Conservation (phyloP, 1,140 invertebrate species). For the Camponotus pennsylvanicus region DNA sequence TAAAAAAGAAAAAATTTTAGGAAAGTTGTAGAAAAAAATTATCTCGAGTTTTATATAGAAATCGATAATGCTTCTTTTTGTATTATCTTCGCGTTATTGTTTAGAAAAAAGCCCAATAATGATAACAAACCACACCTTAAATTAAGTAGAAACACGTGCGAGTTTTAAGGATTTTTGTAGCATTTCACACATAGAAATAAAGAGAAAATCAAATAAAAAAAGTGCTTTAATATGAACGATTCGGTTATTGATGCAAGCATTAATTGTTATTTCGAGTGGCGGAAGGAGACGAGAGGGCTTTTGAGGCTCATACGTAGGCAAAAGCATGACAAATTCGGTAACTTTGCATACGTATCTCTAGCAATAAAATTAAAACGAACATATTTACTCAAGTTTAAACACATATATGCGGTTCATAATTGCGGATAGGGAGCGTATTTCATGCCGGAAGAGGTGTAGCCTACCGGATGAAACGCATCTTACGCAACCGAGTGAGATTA, state of each 20-base stretch:
- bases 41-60: constrained; percentile 4
- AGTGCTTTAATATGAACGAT: constrained; percentile 5
- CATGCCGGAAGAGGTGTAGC: constrained; percentile 17
- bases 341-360: constrained; percentile 10
- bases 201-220: neutral
- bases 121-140: neutral
- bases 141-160: neutral
- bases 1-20: neutral
- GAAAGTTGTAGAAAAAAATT: neutral
- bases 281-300: constrained; percentile 30
- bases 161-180: neutral
- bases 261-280: constrained; percentile 40
- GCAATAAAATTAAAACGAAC: neutral
- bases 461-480: constrained; percentile 14
- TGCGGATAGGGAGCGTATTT: constrained; percentile 32
- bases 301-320: constrained; percentile 1
- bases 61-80: neutral
- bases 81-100: neutral
- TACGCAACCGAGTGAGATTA: neutral
- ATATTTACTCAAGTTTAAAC: neutral
- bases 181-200: constrained; percentile 1
- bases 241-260: constrained; percentile 16
- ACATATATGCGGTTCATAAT: neutral
- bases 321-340: constrained; percentile 15
- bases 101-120: neutral